phyloP scores from a whole-genome alignment of 2,888 invertebrate genomes.

The Busseola fusca region DNA sequence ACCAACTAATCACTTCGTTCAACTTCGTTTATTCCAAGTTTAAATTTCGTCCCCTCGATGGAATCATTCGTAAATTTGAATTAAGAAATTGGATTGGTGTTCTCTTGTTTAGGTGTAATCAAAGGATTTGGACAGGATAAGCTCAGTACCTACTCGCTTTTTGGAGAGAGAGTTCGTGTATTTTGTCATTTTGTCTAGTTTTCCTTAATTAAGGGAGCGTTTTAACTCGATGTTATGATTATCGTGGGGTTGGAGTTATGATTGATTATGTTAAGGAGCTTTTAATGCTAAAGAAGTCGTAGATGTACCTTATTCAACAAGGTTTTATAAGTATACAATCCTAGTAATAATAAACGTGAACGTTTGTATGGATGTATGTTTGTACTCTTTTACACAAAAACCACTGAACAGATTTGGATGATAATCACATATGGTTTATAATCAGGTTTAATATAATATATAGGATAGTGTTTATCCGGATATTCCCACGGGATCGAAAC shows the following conservation, averaged over 20 bases:
- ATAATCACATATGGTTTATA: no score
- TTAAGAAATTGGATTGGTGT: constrained; percentile 75
- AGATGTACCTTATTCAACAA: neutral
- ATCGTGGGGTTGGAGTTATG: constrained; percentile 37
- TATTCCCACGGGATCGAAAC: no score
- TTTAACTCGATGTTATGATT: constrained; percentile 30
- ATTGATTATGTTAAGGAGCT: constrained; percentile 22
- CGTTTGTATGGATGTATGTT: no score
- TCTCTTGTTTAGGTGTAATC: constrained; percentile 64
- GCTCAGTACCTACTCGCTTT: constrained; percentile 31
- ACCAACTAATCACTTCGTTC: constrained; percentile 47
- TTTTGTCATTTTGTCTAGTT: constrained; percentile 47
- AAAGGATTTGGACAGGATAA: constrained; percentile 60
- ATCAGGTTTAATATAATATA: no score
- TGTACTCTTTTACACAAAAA: no score
- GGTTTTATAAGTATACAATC: no score
- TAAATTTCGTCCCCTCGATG: constrained; percentile 66
- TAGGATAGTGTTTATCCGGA: no score
- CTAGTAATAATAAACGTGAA: no score
- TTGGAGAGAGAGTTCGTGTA: constrained; percentile 34
- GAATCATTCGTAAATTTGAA: constrained; percentile 69
- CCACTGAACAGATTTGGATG: no score
- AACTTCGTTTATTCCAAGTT: constrained; percentile 62
- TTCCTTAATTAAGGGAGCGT: constrained; percentile 35
- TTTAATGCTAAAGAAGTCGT: neutral